These are phyloP conservation scores for Drosophila gaucha DNA, from an alignment of 2,888 invertebrate genomes.

Conservation along the genomic window DNA sequence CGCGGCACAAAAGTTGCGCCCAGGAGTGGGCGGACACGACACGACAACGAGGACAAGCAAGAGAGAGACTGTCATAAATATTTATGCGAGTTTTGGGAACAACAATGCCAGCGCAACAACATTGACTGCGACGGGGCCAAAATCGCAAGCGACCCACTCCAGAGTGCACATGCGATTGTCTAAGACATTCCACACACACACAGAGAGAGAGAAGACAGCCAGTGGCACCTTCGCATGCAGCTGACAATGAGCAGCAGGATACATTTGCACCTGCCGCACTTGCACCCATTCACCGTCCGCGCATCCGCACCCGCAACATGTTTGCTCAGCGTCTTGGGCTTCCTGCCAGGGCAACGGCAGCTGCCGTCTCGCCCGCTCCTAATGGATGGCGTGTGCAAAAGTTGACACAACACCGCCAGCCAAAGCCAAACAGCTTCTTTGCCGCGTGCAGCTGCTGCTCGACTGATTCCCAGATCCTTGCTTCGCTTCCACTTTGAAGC, in stretches of 20 bases:
- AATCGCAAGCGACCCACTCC: conserved; percentile 18
- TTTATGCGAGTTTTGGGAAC: conserved; percentile 84
- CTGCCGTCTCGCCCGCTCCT: conserved; percentile 11
- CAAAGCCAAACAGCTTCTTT: conserved; percentile 67
- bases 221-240: conserved; percentile 41
- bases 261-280: conserved; percentile 73
- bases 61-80: conserved; percentile 82
- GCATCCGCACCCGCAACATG: conserved; percentile 53
- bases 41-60: conserved; percentile 56
- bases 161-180: conserved; percentile 75
- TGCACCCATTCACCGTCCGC: neutral
- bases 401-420: conserved; percentile 74
- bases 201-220: neutral
- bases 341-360: conserved; percentile 33
- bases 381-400: conserved; percentile 79
- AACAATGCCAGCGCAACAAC: conserved; percentile 68
- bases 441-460: conserved; percentile 62
- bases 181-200: conserved; percentile 51
- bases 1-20: conserved; percentile 61
- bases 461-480: conserved; percentile 32
- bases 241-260: conserved; percentile 78
- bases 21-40: conserved; percentile 22
- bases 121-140: conserved; percentile 35
- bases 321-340: conserved; percentile 71
- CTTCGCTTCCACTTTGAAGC: conserved; percentile 36